Evolutionary conservation across 1,140 invertebrate genomes (phyloP).

Genomic region (Anoplophora glabripennis): DNA sequence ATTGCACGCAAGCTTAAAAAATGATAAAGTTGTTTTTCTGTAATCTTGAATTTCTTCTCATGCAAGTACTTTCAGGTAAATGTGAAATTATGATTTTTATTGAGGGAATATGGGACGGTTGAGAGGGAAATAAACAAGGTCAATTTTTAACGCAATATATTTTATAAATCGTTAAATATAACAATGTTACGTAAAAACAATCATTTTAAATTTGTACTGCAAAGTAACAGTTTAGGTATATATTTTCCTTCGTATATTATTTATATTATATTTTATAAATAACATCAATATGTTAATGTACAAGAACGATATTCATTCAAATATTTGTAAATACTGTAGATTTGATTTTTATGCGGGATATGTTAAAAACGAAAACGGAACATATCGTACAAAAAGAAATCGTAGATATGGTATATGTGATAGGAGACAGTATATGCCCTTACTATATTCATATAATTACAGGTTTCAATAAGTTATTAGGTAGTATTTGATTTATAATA

Average conservation of each 20-base stretch:
- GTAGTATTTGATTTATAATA: conserved; percentile 17
- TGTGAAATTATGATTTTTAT: no score
- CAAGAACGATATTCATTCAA: conserved; percentile 25
- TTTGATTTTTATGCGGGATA: conserved; percentile 10
- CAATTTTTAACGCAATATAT: conserved; percentile 31
- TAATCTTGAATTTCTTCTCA: no score
- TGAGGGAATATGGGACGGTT: not conserved
- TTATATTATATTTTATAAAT: conserved; percentile 28
- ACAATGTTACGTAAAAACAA: conserved; percentile 39
- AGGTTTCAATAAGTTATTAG: conserved; percentile 17
- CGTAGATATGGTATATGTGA: conserved; percentile 21
- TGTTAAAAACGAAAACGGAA: conserved; percentile 24
- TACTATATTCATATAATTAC: conserved; percentile 16
- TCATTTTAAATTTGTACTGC: conserved; percentile 36
- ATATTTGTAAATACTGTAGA: conserved; percentile 29
- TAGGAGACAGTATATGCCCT: conserved; percentile 11
- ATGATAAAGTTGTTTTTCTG: no score
- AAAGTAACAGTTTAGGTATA: conserved; percentile 35
- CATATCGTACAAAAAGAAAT: conserved; percentile 16
- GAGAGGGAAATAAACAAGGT: not conserved
- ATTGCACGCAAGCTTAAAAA: no score
- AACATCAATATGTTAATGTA: conserved; percentile 34
- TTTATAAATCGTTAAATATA: conserved; percentile 38
- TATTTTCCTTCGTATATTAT: conserved; percentile 33
- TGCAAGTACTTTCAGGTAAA: no score